Base-by-base conservation (phyloP, 2,113 vertebrate genomes). In the Brachypteracias leptosomus region DNA sequence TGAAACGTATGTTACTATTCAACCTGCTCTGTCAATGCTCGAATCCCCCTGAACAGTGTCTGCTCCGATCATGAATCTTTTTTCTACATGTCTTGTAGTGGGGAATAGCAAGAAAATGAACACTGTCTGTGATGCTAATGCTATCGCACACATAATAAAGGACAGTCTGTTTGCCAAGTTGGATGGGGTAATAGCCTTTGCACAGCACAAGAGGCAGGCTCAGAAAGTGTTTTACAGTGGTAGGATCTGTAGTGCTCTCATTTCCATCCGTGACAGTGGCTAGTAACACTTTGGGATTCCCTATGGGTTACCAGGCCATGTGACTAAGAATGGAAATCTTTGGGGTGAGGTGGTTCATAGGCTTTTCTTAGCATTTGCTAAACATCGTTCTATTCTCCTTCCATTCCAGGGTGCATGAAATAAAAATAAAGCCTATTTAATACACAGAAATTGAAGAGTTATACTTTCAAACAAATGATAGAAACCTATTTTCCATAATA, bases 101-200 rank as follows among this genome's bases (percentile, higher is more conserved):
- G 57, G 33, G 67, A 96, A 84, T 13, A 2, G 85, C 82, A 95
- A 71, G 90, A 78, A 96, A 92, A 94, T 52, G 85, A 95, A 49
- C 68, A 46, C 63, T 63, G 81, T 63, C 81, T 85, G 63, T 88
- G 92, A 85, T 94, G 90, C 68, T 95, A 88, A 95, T 95, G 65
- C 88, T 90, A 81, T 87, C 4, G 35, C 73, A 94, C 76, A 84
- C 46, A 76, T 81, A 87, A 88, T 95, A 94, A 85, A 87, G 76
- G 76, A 68, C 44, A 62, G 52, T 18, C 61, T 93, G 70, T 87
- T 96, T 96, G 90, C 79, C 2, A 16, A 72, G 61, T 35, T 65
- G 70, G 72, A 89, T 78, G 61, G 76, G 36, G 68, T 81, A 90
- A 72, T 55, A 72, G 79, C 68, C 90, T 92, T 90, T 90, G 36